Conservation (phyloP, 2,888 invertebrate species). For the Asteroscopus sphinx region DNA sequence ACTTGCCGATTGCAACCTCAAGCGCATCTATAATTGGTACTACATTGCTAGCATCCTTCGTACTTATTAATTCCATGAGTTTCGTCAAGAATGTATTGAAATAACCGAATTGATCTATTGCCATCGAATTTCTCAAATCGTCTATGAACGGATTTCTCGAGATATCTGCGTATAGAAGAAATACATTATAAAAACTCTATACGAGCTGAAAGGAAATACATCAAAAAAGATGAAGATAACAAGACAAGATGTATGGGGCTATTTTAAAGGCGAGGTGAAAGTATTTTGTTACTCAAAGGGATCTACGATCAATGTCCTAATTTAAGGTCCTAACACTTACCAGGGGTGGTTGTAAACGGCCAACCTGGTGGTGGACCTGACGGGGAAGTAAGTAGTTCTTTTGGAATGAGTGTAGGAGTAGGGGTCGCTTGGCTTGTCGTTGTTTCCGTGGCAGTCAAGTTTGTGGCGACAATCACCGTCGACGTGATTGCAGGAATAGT, state of each 20-base stretch:
- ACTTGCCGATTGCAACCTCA: background rate
- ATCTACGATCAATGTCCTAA: too few species aligned
- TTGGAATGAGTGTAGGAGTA: background rate
- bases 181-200: background rate
- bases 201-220: too few species aligned
- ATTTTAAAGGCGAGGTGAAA: too few species aligned
- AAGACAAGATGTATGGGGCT: too few species aligned
- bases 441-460: background rate
- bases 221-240: too few species aligned
- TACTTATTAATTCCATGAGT: conserved; percentile 8
- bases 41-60: background rate
- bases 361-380: background rate
- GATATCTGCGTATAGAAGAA: background rate
- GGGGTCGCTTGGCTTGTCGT: background rate
- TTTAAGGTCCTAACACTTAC: conserved; percentile 6
- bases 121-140: conserved; percentile 6
- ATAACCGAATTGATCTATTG: background rate
- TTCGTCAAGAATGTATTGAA: conserved; percentile 6
- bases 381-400: background rate
- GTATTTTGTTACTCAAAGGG: too few species aligned
- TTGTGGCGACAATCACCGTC: background rate
- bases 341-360: background rate
- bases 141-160: background rate
- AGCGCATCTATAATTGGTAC: background rate
- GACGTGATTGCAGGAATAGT: too few species aligned